Evolutionary conservation across 2,113 vertebrate genomes (phyloP).

Genomic region (Cnemophilus loriae): DNA sequence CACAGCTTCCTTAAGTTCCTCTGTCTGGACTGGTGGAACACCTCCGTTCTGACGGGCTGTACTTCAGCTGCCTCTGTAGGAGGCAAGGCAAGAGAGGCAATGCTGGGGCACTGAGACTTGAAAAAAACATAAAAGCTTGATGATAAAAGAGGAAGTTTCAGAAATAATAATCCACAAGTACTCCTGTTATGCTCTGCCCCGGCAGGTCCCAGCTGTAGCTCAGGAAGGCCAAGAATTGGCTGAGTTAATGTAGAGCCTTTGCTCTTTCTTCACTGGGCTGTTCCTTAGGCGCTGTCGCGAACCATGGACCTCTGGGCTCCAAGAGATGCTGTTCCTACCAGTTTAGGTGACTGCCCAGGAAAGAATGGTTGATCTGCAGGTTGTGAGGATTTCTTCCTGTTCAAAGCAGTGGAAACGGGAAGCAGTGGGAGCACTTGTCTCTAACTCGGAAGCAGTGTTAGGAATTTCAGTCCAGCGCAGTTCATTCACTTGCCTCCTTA

Average conservation of each 20-base stretch:
- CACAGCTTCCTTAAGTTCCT: background rate
- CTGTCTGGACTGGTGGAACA: background rate
- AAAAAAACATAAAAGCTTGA: background rate
- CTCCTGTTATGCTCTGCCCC: background rate
- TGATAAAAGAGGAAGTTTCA: background rate
- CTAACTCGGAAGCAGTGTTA: rapidly evolving
- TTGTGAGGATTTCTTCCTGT: background rate
- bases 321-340: background rate
- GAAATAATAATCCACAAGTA: background rate
- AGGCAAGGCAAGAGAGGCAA: background rate
- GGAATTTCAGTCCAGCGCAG: background rate
- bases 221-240: background rate
- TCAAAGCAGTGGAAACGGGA: background rate
- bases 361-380: background rate
- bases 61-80: background rate
- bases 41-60: background rate
- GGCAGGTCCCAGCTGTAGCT: background rate
- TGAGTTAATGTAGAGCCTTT: background rate
- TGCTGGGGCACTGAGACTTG: background rate
- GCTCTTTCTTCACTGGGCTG: background rate
- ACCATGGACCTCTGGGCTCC: background rate
- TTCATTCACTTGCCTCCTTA: background rate
- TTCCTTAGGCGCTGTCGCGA: rapidly evolving
- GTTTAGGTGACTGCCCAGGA: background rate
- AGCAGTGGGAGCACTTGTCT: background rate